phyloP scores from a whole-genome alignment of 2,888 invertebrate genomes.

The Drosophila anomalata region DNA sequence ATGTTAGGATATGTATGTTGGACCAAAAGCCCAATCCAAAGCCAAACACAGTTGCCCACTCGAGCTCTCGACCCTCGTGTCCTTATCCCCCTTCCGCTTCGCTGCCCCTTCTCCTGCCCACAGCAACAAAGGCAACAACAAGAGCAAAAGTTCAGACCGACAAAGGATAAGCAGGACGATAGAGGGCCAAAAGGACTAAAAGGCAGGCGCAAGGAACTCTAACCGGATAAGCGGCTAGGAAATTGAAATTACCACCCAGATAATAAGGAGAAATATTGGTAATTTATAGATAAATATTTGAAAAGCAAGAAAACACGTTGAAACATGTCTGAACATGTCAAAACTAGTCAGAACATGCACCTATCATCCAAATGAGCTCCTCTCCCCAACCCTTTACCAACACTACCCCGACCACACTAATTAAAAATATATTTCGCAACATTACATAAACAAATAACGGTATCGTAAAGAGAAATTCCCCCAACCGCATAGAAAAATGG shows the following conservation, averaged over 20 bases:
- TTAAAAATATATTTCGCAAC: constrained; percentile 49
- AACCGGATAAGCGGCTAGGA: constrained; percentile 1
- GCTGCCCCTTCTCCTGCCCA: constrained; percentile 12
- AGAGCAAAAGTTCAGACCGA: constrained; percentile 37
- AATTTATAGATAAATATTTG: background rate
- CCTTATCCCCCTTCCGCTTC: constrained; percentile 3
- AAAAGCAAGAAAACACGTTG: background rate
- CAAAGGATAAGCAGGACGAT: constrained; percentile 1
- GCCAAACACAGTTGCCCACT: constrained; percentile 51
- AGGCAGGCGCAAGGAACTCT: constrained; percentile 7
- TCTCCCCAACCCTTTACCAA: background rate
- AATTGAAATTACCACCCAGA: constrained; percentile 11
- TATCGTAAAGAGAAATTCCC: constrained; percentile 20
- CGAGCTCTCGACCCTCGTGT: constrained; percentile 32
- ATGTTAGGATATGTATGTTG: constrained; percentile 17
- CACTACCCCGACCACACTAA: constrained; percentile 22
- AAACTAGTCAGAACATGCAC: too few species aligned
- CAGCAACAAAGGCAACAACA: constrained; percentile 26
- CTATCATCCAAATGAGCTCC: background rate
- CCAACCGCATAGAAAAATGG: constrained; percentile 27
- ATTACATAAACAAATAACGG: constrained; percentile 30
- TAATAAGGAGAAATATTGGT: background rate
- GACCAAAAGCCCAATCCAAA: constrained; percentile 17
- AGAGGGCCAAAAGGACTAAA: constrained; percentile 2
- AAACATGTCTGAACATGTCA: too few species aligned